Evolutionary conservation across 2,113 vertebrate species (phyloP).

Genomic region (Microtus richardsoni): DNA sequence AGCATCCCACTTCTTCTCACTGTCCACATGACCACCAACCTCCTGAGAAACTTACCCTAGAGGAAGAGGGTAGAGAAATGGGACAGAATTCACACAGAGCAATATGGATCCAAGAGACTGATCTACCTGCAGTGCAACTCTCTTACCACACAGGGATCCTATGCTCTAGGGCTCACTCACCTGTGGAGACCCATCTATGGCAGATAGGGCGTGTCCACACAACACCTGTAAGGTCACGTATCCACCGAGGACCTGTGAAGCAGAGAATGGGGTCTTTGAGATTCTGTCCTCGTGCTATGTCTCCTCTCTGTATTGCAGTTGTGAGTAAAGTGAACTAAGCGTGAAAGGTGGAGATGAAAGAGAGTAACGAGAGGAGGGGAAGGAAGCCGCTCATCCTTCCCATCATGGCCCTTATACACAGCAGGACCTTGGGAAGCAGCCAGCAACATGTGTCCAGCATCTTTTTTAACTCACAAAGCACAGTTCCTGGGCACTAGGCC

Average conservation of each 20-base stretch:
- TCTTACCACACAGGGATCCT: background rate
- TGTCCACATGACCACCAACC: background rate
- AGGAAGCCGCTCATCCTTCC: background rate
- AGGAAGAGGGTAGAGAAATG: background rate
- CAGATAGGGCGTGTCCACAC: background rate
- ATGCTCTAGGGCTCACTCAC: background rate
- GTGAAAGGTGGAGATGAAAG: background rate
- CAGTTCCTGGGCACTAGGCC: background rate
- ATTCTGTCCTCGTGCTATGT: background rate
- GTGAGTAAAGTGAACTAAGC: background rate
- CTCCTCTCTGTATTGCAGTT: background rate
- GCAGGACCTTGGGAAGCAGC: background rate
- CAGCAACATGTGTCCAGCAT: slow-evolving; percentile 24
- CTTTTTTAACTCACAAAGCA: slow-evolving; percentile 76
- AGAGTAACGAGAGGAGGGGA: background rate
- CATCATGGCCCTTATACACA: background rate
- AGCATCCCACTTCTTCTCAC: background rate
- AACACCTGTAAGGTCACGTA: background rate
- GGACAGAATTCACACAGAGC: background rate
- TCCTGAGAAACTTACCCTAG: background rate
- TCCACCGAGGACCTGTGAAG: background rate
- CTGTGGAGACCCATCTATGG: background rate
- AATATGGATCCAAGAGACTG: background rate
- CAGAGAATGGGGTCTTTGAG: background rate
- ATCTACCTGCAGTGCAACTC: background rate